Evolutionary conservation across 2,113 vertebrate species (phyloP).

Genomic region (Anthoscopus minutus): DNA sequence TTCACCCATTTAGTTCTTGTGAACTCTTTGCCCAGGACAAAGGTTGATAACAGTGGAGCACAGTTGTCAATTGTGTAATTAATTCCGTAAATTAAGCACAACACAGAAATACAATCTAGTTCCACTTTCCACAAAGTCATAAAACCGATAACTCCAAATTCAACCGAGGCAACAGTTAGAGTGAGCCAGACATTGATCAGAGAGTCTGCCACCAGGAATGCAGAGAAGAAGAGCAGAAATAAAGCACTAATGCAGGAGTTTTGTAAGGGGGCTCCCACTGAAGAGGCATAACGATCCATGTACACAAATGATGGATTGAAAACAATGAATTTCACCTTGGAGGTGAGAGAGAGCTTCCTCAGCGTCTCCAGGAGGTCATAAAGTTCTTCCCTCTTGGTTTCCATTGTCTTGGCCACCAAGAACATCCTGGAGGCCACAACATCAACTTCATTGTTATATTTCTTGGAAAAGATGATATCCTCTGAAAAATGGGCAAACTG

Average conservation of each 20-base stretch:
- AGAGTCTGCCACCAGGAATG: conserved; percentile 90
- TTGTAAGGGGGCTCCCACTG: conserved; percentile 93
- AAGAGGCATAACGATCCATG: conserved; percentile 96
- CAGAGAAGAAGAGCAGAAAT: conserved; percentile 95
- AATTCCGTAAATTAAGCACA: conserved; percentile 95
- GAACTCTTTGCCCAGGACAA: conserved; percentile 90
- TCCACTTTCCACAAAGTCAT: conserved; percentile 98
- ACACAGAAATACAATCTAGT: conserved; percentile 94
- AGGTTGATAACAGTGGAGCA: conserved; percentile 92
- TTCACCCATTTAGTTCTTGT: conserved; percentile 98
- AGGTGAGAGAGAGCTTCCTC: conserved; percentile 92
- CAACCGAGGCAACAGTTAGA: conserved; percentile 91
- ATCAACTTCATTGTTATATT: conserved; percentile 88
- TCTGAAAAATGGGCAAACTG: conserved; percentile 93
- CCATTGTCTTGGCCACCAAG: conserved; percentile 95
- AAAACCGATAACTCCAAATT: conserved; percentile 97
- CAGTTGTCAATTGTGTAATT: conserved; percentile 95
- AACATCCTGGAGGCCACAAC: conserved; percentile 96
- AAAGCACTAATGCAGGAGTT: conserved; percentile 97
- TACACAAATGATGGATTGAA: conserved; percentile 98
- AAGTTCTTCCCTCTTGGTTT: conserved; percentile 97
- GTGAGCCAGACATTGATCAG: conserved; percentile 95
- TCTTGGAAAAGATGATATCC: conserved; percentile 96
- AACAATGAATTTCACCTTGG: conserved; percentile 96
- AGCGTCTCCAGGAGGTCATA: conserved; percentile 94